Evolutionary conservation across 23 tunicate species (phyloP).

Genomic region (Aplidium turbinatum): DNA sequence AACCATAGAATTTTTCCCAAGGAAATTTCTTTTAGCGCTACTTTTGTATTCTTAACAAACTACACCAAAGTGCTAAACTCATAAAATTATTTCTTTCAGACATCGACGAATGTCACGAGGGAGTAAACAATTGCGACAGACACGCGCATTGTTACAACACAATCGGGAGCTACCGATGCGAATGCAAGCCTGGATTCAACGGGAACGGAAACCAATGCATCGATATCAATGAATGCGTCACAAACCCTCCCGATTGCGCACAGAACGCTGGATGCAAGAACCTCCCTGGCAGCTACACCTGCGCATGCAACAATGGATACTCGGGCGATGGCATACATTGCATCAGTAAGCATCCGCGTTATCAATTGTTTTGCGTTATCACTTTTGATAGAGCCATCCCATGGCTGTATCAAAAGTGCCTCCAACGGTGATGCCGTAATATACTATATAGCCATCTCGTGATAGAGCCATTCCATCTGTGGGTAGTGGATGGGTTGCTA

Average conservation of each 20-base stretch:
- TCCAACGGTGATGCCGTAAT: too few relatives aligned
- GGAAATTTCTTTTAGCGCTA: too few relatives aligned
- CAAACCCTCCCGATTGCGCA: neutral
- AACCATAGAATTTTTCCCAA: too few relatives aligned
- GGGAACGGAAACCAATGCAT: slow-evolving; percentile 18
- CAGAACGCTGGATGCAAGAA: slow-evolving; percentile 19
- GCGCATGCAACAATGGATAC: slow-evolving; percentile 8
- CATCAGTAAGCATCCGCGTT: neutral
- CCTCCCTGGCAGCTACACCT: slow-evolving; percentile 4
- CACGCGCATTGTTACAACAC: slow-evolving; percentile 24
- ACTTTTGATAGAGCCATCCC: too few relatives aligned
- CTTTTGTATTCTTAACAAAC: too few relatives aligned
- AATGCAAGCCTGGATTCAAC: slow-evolving; percentile 18
- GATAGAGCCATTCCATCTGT: too few relatives aligned
- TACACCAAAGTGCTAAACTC: too few relatives aligned
- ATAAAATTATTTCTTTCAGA: slow-evolving; percentile 15
- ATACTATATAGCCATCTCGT: too few relatives aligned
- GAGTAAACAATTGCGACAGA: neutral
- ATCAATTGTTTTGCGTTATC: slow-evolving; percentile 1
- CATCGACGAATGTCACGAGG: slow-evolving; percentile 23
- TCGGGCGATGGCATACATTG: slow-evolving; percentile 2
- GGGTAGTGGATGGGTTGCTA: too few relatives aligned
- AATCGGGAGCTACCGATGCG: slow-evolving; percentile 3
- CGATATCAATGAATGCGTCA: slow-evolving; percentile 21
- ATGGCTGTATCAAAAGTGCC: too few relatives aligned